phyloP scores from a whole-genome alignment of 1,140 invertebrate genomes.

The Palaemon carinicauda region DNA sequence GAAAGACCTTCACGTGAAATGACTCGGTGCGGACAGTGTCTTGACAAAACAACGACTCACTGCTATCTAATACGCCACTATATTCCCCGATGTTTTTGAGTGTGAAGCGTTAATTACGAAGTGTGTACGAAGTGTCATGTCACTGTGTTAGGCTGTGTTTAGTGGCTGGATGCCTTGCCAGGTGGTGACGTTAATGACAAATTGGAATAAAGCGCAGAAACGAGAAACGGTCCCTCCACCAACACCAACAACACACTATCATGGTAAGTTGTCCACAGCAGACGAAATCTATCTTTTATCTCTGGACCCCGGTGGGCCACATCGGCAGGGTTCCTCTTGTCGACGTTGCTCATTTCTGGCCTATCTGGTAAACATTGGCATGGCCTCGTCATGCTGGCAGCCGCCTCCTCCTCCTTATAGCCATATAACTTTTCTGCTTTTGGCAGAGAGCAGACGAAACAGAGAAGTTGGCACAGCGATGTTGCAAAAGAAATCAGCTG shows the following conservation, averaged over 20 bases:
- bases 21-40: neutral
- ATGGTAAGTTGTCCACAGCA: slow-evolving; percentile 5
- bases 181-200: neutral
- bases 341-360: too few species aligned
- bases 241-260: neutral
- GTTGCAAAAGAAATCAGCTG: too few species aligned
- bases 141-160: neutral
- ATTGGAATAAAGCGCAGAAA: neutral
- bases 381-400: too few species aligned
- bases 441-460: too few species aligned
- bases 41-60: neutral
- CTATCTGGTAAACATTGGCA: too few species aligned
- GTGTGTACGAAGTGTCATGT: slow-evolving; percentile 3
- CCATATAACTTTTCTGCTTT: too few species aligned
- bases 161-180: neutral
- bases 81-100: neutral
- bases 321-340: too few species aligned
- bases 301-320: too few species aligned
- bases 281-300: neutral
- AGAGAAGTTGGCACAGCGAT: too few species aligned
- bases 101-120: neutral
- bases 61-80: neutral
- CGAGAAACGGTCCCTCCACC: neutral
- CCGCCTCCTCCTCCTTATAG: too few species aligned
- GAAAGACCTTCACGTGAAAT: neutral